Conservation (phyloP, 2,797 vertebrate genomes). For the Pogoniulus pusillus region DNA sequence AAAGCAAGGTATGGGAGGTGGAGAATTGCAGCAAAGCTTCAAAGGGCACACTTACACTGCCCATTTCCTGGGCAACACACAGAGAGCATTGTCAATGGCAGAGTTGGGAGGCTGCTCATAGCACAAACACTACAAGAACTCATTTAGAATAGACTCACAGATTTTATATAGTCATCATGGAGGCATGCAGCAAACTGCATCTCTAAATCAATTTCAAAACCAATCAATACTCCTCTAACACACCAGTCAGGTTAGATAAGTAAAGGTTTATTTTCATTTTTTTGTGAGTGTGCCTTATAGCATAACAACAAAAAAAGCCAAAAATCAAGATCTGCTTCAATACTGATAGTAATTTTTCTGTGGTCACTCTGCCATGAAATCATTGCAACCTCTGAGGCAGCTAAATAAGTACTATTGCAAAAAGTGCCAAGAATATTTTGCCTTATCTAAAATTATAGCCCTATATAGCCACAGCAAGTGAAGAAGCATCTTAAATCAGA, state of each 20-base stretch:
- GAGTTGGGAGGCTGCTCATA: not conserved
- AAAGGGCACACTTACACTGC: not conserved
- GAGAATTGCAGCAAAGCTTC: not conserved
- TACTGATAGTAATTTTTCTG: not conserved
- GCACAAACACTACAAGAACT: not conserved
- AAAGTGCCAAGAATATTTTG: slow-evolving; percentile 11
- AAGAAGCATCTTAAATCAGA: not conserved
- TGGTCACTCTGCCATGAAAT: slow-evolving; percentile 38
- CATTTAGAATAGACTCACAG: not conserved
- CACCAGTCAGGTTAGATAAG: not conserved
- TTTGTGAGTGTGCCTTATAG: not conserved
- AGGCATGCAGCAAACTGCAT: not conserved
- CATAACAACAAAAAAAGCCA: not conserved
- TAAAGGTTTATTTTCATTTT: not conserved
- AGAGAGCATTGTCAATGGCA: not conserved
- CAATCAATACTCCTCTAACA: slow-evolving; percentile 27
- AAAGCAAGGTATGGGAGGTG: not conserved
- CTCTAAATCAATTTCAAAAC: slow-evolving; percentile 5
- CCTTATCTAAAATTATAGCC: slow-evolving; percentile 36
- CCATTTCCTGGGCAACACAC: not conserved
- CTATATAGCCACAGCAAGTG: not conserved
- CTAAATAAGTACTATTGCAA: not conserved
- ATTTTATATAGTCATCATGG: not conserved
- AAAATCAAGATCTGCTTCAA: not conserved
- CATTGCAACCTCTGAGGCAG: slow-evolving; percentile 1